Evolutionary conservation across 92 coral and sea anemone genomes (phyloP), one percentile per base, ranked within the genome.

Genomic region (Pocillopora grandis): DNA sequence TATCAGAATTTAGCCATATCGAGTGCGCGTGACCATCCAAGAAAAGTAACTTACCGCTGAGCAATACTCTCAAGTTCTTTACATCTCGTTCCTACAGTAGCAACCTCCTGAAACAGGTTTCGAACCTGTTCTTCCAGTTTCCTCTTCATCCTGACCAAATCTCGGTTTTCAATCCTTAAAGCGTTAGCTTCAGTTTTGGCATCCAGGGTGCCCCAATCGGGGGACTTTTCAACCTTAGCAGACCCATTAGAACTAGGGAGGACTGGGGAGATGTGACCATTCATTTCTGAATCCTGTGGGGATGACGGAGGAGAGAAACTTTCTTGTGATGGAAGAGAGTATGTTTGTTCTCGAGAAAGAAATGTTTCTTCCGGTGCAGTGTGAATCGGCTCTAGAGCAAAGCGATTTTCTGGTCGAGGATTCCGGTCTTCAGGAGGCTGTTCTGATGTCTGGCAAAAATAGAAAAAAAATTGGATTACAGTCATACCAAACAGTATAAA

Each of bases 81-180:
- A 71, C 76, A 85, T 79, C 88, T 94, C 18, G 63, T 61, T 65
- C 80, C 87, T 60, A 92, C 68, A 1, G 88, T 65, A 6, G 89
- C 92, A 33, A 90, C 75, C 67, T 94, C 98, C 78, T 90, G 93
- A 14, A 90, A 92, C 84, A 94, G 71, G 77, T 74, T 85, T 31
- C 75, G 78, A n/a, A 79, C 87, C 73, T 92, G 95, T 33, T 94
- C 95, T 69, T 92, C 95, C 12, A 56, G 77, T 56, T 90, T 94
- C 67, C 93, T 80, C 65, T 90, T 94, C 73, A 74, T 90, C 52
- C 78, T 75, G 9, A 94, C 89, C 83, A 94, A 75, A 21, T 81
- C 75, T 63, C 82, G 66, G 70, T 87, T 92, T 74, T 89, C 92
- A 36, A 89, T 36, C 63, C 86, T 81, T 64, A 92, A 71, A 16